Conservation (phyloP, 2,888 invertebrate species). For the Drosophila engyochracea region DNA sequence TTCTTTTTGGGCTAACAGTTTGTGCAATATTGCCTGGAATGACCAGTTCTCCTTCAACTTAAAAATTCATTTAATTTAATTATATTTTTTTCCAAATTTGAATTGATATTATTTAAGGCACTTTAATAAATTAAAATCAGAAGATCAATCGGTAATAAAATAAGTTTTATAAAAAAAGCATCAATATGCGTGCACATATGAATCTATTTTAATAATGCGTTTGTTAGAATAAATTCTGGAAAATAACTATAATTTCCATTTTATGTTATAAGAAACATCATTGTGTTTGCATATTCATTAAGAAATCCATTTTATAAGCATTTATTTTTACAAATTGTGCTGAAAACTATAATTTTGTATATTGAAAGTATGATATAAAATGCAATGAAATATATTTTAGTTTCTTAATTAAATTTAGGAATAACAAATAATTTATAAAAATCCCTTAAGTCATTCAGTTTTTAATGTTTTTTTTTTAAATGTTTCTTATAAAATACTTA, state of each 20-base stretch:
- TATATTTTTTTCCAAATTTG: neutral
- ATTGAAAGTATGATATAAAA: neutral
- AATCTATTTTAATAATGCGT: neutral
- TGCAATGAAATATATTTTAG: neutral
- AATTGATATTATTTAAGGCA: neutral
- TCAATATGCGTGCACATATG: neutral
- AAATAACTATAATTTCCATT: no score
- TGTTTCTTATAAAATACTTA: neutral
- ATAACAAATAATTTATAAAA: neutral
- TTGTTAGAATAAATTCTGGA: neutral
- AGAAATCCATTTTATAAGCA: neutral
- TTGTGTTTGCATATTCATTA: neutral
- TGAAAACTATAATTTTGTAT: neutral
- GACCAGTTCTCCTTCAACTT: neutral
- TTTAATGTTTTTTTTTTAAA: neutral
- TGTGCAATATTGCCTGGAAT: neutral
- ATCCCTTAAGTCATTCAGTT: neutral
- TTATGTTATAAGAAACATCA: no score
- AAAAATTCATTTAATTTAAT: neutral
- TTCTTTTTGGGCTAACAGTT: neutral
- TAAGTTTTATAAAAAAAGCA: neutral
- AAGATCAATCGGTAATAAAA: neutral
- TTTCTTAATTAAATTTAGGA: neutral
- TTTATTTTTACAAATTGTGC: neutral
- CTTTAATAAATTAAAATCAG: neutral